Conservation (phyloP, 35 echinoderm and acorn worm genomes). For the Heliocidaris tuberculata region DNA sequence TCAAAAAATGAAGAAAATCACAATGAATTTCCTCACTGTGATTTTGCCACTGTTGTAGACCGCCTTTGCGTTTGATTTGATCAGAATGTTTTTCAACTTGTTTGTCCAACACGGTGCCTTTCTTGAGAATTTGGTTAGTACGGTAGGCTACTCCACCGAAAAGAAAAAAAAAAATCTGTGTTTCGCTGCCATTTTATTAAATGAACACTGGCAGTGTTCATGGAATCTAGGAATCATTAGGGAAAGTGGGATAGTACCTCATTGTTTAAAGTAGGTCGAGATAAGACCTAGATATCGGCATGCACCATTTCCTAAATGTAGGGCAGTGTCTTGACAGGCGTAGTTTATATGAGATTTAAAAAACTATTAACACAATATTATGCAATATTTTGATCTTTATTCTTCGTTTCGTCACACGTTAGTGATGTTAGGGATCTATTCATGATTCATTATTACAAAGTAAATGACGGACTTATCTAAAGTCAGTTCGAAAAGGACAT, state of each 20-base stretch:
- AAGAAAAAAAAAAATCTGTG: neutral
- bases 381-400: neutral
- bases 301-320: neutral
- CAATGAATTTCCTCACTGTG: neutral
- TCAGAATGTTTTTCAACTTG: neutral
- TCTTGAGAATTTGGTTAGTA: neutral
- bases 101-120: neutral
- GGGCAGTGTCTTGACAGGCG: neutral
- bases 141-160: neutral
- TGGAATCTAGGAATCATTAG: neutral
- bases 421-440: neutral
- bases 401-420: neutral
- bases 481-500: no score
- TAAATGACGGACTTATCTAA: no score
- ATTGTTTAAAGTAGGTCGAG: neutral
- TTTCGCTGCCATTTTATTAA: neutral
- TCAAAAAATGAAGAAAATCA: neutral
- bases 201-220: neutral
- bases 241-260: neutral
- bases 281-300: neutral
- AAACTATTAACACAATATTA: neutral
- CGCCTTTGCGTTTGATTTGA: neutral
- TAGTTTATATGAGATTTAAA: neutral
- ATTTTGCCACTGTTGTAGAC: neutral
- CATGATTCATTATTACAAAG: no score